These are phyloP conservation scores for Rallus limicola DNA, from an alignment of 2,113 vertebrate species.

Conservation along the genomic window DNA sequence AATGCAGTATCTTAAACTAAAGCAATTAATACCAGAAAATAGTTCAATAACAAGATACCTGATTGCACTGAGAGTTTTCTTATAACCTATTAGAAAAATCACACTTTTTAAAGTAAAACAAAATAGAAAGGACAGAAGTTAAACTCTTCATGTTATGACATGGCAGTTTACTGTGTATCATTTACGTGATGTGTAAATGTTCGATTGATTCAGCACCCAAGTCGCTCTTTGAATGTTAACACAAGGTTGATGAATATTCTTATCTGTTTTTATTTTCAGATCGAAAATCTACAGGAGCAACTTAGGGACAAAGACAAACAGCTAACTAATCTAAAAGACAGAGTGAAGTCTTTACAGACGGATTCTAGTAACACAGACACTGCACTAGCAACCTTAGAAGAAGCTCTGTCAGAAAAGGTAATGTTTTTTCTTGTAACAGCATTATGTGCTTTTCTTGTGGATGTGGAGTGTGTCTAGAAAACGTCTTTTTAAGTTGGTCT, in stretches of 20 bases:
- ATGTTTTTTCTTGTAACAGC: not conserved
- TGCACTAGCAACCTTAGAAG: slow-evolving; percentile 91
- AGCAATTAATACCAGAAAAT: not conserved
- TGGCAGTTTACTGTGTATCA: not conserved
- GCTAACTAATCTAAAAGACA: slow-evolving; percentile 89
- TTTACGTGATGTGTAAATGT: not conserved
- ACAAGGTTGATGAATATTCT: not conserved
- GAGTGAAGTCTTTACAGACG: slow-evolving; percentile 93
- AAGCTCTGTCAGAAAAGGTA: slow-evolving; percentile 97
- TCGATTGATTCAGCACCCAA: not conserved
- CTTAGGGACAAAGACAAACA: slow-evolving; percentile 98
- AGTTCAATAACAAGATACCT: not conserved
- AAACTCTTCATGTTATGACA: not conserved
- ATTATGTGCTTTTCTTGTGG: not conserved
- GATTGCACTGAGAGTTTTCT: not conserved
- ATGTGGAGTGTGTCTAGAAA: not conserved
- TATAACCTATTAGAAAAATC: not conserved
- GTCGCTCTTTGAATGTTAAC: not conserved
- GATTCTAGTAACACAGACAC: slow-evolving; percentile 98
- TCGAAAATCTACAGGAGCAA: slow-evolving; percentile 97
- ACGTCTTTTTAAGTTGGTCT: not conserved
- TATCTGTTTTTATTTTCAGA: slow-evolving; percentile 76
- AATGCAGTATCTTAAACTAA: not conserved
- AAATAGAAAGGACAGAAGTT: not conserved
- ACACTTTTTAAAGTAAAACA: not conserved